Conservation (phyloP, 2,888 invertebrate genomes). For the Sacculina carcini region DNA sequence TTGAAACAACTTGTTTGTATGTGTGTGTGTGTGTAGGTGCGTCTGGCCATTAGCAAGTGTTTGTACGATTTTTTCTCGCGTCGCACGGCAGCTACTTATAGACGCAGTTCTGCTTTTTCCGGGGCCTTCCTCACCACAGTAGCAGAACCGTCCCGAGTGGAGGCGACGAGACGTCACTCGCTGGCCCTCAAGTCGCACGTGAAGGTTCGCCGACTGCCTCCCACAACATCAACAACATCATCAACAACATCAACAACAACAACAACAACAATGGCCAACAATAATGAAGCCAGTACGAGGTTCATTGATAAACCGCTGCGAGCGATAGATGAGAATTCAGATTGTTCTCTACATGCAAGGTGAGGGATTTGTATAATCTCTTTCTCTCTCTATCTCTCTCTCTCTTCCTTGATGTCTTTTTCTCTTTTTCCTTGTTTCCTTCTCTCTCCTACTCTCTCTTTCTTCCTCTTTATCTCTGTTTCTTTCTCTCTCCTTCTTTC, state of each 20-base stretch:
- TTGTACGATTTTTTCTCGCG: background rate
- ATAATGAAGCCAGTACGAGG: no score
- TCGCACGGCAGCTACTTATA: background rate
- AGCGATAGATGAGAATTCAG: background rate
- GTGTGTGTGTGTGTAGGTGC: no score
- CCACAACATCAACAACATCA: no score
- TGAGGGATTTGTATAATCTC: background rate
- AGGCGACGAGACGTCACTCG: no score
- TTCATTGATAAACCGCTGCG: no score
- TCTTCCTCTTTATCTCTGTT: background rate
- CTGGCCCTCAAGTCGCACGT: no score
- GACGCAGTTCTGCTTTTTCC: conserved; percentile 10
- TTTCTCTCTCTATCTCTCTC: background rate
- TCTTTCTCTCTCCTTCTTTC: no score
- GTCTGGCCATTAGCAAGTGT: background rate
- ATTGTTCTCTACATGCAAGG: background rate
- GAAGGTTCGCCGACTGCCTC: no score
- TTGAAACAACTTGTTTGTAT: no score
- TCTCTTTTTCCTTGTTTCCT: background rate
- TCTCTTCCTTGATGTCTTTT: no score
- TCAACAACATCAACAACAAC: no score
- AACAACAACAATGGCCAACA: no score
- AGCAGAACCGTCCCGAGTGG: conserved; percentile 8
- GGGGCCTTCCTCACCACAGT: conserved; percentile 11
- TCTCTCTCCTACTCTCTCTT: background rate